Percentiles rank a stretch among this genome's conserved stretches.
phyloP scores from a whole-genome alignment of 2,888 invertebrate species.

The Ellobium chinense region DNA sequence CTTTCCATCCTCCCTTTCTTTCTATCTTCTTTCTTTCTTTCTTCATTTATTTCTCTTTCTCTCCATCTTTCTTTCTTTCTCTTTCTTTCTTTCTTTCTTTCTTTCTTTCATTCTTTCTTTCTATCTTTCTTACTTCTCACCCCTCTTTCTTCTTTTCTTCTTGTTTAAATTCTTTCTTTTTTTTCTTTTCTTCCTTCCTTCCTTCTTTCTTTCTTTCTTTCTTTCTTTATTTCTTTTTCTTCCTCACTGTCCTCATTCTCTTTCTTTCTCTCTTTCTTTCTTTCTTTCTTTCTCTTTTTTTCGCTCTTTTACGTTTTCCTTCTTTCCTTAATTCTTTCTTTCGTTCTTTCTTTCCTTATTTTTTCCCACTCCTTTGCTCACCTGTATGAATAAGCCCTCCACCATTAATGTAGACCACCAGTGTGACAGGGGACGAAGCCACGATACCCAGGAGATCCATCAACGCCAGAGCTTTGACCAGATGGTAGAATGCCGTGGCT shows the following conservation, averaged over 20 bases:
- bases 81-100: background rate
- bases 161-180: background rate
- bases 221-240: background rate
- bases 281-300: background rate
- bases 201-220: constrained; percentile 26
- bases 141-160: background rate
- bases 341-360: background rate
- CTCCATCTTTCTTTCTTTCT: background rate
- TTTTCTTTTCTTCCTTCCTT: background rate
- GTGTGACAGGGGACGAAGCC: constrained; percentile 33
- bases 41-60: background rate
- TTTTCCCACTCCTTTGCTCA: background rate
- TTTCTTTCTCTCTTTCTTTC: background rate
- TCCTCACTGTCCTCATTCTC: background rate
- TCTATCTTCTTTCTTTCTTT: background rate
- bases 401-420: constrained; percentile 21
- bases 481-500: constrained; percentile 39
- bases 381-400: constrained; percentile 18
- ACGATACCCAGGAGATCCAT: constrained; percentile 41
- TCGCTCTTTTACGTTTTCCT: background rate
- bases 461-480: constrained; percentile 37
- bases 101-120: background rate
- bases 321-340: background rate
- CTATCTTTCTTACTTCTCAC: background rate
- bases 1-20: background rate